phyloP scores from a whole-genome alignment of 1,140 invertebrate genomes.

The Solenopsis invicta region DNA sequence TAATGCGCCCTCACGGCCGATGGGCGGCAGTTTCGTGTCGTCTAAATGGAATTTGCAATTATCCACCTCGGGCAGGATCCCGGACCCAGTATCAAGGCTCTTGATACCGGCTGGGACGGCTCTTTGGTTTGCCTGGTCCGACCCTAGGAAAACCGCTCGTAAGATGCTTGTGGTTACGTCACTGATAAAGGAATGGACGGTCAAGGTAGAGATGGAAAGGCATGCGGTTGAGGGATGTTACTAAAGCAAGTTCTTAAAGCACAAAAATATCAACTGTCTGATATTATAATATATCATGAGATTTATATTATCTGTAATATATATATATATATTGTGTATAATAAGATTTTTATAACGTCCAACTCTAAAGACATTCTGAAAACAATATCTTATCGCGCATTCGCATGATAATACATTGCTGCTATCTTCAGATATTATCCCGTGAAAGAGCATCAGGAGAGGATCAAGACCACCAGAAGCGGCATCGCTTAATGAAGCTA shows the following conservation, averaged over 20 bases:
- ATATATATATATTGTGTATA: neutral
- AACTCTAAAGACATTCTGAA: neutral
- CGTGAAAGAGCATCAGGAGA: neutral
- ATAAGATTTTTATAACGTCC: neutral
- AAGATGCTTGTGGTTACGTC: slow-evolving; percentile 52
- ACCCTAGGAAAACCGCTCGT: slow-evolving; percentile 49
- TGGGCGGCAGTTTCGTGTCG: slow-evolving; percentile 61
- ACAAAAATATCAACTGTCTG: neutral
- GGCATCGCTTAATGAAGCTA: slow-evolving; percentile 72
- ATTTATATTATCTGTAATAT: no score
- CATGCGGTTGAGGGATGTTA: neutral
- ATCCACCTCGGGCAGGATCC: slow-evolving; percentile 56
- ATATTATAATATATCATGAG: neutral
- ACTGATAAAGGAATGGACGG: slow-evolving; percentile 37
- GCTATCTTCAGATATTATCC: neutral
- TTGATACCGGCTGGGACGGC: slow-evolving; percentile 34
- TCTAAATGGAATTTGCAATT: slow-evolving; percentile 78
- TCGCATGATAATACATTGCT: neutral
- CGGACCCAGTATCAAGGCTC: slow-evolving; percentile 2
- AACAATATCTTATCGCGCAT: neutral
- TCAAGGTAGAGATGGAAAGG: neutral
- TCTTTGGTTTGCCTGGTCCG: slow-evolving; percentile 24
- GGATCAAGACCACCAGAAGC: slow-evolving; percentile 39
- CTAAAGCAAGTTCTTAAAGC: slow-evolving; percentile 17
- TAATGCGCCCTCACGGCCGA: slow-evolving; percentile 71